Evolutionary conservation across 2,113 vertebrate genomes (phyloP).

Genomic region (Saimiri boliviensis): DNA sequence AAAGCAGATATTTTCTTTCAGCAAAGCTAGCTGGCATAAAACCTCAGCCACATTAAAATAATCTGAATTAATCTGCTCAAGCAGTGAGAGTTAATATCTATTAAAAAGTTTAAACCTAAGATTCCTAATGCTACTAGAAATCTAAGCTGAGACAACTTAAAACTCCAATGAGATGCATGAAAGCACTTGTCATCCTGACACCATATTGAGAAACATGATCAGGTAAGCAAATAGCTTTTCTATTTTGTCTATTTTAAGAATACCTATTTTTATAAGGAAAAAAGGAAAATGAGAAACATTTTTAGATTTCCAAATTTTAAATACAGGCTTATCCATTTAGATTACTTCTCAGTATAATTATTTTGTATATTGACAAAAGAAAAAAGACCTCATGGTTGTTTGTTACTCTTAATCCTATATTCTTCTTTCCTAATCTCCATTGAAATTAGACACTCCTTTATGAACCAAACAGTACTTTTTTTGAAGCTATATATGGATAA

Average conservation of each 20-base stretch:
- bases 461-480: neutral
- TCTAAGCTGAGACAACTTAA: slow-evolving; percentile 42
- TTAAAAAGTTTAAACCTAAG: neutral
- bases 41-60: slow-evolving; percentile 32
- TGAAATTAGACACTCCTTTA: slow-evolving; percentile 23
- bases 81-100: neutral
- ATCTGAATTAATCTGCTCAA: slow-evolving; percentile 29
- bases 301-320: slow-evolving; percentile 51
- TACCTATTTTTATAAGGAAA: slow-evolving; percentile 34
- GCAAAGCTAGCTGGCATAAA: neutral
- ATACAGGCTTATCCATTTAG: slow-evolving; percentile 6
- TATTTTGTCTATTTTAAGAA: slow-evolving; percentile 41
- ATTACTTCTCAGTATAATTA: slow-evolving; percentile 33
- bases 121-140: neutral
- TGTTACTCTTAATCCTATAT: neutral
- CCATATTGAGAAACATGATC: neutral
- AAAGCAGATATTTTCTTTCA: slow-evolving; percentile 46
- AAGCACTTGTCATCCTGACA: neutral
- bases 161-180: neutral
- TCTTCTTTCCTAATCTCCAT: neutral
- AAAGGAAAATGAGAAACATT: slow-evolving; percentile 43
- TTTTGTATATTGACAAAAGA: neutral
- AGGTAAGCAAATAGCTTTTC: slow-evolving; percentile 45
- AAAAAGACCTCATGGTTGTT: slow-evolving; percentile 37
- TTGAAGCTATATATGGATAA: slow-evolving; percentile 28